Evolutionary conservation across 1,140 invertebrate species (phyloP), one percentile per base, ranked within the genome.

Genomic region (Pogonomyrmex barbatus): DNA sequence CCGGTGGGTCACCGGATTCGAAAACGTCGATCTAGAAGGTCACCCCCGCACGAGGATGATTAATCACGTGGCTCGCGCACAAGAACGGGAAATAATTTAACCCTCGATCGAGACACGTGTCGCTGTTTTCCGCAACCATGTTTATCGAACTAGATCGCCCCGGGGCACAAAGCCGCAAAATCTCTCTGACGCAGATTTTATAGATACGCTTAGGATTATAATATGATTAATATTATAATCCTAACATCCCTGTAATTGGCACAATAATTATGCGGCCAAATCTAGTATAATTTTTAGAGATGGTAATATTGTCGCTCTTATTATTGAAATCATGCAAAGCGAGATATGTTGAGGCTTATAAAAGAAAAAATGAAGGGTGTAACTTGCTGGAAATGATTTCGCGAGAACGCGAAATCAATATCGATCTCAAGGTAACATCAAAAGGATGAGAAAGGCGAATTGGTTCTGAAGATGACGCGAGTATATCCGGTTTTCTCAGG

Each of bases 401-500:
- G 65, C 9, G 54, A 60, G 33, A 60, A 60, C n/a, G 39, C 47
- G 24, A 24, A 24, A 30, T 73, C 68, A 17, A 76, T 84, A 62
- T 84, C 42, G 60, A 3, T 0, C 36, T 24, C 39, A 56, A 42
- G 0, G 39, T 30, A 10, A 12, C 30, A 14, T 12, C 12, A 58
- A 56, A 45, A n/a, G 33, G 42, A 24, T 10, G 17, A 62, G 79
- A 39, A 24, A 39, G 17, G 10, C 33, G 56, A 60, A 30, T 24
- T 24, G 24, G 24, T 75, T 39, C 56, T 42, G 42, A 10, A 54
- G 73, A 70, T 39, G 81, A 39, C 30, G 39, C 30, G 24, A 17
- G 68, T 65, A 62, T 83, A 83, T 83, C 79, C 79, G 68, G 30
- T 83, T 60, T 62, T 83, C 67, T 71, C 68, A 83, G 68, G 62